These are phyloP conservation scores for Graptemys geographica DNA, from an alignment of 2,797 vertebrate species.

Conservation along the genomic window DNA sequence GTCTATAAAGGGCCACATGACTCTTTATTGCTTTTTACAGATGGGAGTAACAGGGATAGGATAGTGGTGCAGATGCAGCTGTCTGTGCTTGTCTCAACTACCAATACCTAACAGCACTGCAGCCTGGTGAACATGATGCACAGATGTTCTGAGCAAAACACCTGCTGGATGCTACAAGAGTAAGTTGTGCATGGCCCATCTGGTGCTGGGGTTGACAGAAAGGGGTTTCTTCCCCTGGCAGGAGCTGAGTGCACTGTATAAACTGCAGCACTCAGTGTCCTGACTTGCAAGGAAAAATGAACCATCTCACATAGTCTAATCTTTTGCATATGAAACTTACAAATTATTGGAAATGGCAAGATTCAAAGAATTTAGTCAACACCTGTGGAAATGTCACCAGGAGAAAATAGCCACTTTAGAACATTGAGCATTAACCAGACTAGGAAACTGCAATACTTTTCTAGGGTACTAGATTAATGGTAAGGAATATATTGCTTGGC, in stretches of 20 bases:
- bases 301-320: background rate
- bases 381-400: background rate
- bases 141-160: background rate
- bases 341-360: background rate
- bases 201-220: background rate
- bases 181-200: background rate
- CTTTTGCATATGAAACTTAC: background rate
- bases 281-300: background rate
- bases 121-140: background rate
- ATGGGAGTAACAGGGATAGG: background rate
- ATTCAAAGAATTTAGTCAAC: background rate
- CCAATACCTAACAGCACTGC: background rate
- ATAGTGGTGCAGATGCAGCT: background rate
- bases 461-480: no score
- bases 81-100: background rate
- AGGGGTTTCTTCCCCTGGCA: background rate
- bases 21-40: no score
- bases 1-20: no score
- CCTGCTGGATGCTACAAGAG: background rate
- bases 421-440: no score
- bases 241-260: background rate
- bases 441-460: background rate
- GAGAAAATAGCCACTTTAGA: background rate
- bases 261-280: background rate
- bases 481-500: background rate